phyloP scores from a whole-genome alignment of 1,140 invertebrate species.

The Apis cerana region DNA sequence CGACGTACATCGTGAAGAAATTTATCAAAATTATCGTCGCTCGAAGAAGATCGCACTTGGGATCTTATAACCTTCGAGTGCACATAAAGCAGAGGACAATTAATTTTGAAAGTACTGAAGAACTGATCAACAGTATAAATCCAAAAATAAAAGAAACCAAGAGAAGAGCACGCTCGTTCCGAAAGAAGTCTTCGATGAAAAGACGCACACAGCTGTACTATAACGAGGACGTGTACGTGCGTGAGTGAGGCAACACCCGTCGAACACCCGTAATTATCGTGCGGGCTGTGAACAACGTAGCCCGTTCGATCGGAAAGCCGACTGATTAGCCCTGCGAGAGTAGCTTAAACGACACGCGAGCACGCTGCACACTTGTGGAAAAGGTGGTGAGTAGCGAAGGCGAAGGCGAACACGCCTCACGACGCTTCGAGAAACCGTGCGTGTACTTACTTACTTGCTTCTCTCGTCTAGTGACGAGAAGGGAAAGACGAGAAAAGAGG shows the following conservation, averaged over 20 bases:
- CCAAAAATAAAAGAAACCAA: too few species aligned
- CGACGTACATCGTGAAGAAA: background rate
- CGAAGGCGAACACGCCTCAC: conserved; percentile 42
- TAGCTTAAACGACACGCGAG: conserved; percentile 52
- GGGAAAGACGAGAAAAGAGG: background rate
- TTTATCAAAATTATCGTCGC: too few species aligned
- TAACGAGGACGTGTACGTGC: background rate
- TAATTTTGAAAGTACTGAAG: too few species aligned
- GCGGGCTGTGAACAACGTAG: background rate
- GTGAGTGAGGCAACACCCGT: conserved; percentile 17
- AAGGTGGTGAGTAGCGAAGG: conserved; percentile 55
- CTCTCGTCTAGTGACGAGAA: background rate
- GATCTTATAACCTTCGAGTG: too few species aligned
- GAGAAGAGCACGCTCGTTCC: conserved; percentile 3
- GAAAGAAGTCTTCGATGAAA: conserved; percentile 32
- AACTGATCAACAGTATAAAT: too few species aligned
- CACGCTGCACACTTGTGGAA: conserved; percentile 15
- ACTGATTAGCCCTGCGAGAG: conserved; percentile 35
- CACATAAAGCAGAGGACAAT: too few species aligned
- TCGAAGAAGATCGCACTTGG: too few species aligned
- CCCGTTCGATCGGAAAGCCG: conserved; percentile 30
- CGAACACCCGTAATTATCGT: conserved; percentile 39
- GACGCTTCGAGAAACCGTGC: conserved; percentile 27
- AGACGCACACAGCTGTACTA: background rate
- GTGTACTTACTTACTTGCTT: background rate